Evolutionary conservation across 1,140 invertebrate species (phyloP), one percentile per base, ranked within the genome.

Genomic region (Tetraneura akinire): DNA sequence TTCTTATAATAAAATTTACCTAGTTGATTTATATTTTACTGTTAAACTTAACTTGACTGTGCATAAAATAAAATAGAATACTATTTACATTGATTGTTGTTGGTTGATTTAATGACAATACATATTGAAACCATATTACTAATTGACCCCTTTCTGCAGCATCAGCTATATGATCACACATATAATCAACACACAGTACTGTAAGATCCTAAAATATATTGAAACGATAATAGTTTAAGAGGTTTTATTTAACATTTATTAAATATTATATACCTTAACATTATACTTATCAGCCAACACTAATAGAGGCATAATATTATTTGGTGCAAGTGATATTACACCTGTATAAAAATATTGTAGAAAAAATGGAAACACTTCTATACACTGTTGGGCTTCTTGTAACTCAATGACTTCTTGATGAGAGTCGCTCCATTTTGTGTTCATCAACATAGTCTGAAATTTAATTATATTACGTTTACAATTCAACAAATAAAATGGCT

Each of bases 261-360:
- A 1, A 10, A 3, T 71, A 21, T 29, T 42, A 83, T 82, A 83
- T 86, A 92, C 91, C 87, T 92, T 92, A 8, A 97, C 93, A 87
- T 96, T 96, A 86, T 98, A 98, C 86, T 98, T 98, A 85, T 98
- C 96, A 45, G 94, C 95, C 51, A 98, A 86, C 8, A 91, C 93
- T 42, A 97, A 86, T 81, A 97, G 90, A 16, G 95, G 92, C 85
- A 97, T 89, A 29, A 96, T 95, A 78, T 92, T 92, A 51, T 89
- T 88, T 83, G 96, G 90, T 45, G 91, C 94, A 82, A 97, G 92
- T 83, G 91, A 88, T 82, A 97, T 93, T 85, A 93, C 91, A 23
- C 96, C 96, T 3, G 95, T 96, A 86, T 98, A 98, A 85, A 98
- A 92, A 86, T 97, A 98, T 45, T 88, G 88, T 16, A 98, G 87